Percentiles rank a stretch among this genome's conserved stretches.
Conservation (phyloP, 2,113 vertebrate genomes). For the Rhabdornis inornatus region DNA sequence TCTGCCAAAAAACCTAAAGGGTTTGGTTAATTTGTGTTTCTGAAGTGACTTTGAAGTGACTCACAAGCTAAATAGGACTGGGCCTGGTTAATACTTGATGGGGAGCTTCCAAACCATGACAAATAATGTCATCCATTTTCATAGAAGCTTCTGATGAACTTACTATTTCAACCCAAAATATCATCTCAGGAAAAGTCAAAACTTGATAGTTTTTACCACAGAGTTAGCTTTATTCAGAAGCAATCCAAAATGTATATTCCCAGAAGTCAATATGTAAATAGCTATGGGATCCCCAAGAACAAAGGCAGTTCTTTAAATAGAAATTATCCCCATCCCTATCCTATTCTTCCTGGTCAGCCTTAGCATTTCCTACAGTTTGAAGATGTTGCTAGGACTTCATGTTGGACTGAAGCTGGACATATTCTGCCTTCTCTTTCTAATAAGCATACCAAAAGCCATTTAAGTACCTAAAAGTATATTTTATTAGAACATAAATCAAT, state of each 20-base stretch:
- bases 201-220: neutral
- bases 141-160: neutral
- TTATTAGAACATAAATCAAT: neutral
- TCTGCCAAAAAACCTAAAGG: neutral
- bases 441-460: neutral
- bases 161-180: neutral
- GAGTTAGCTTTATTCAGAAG: neutral
- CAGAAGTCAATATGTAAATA: neutral
- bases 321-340: neutral
- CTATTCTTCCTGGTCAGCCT: neutral
- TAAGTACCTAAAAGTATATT: neutral
- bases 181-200: neutral
- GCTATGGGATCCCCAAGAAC: neutral
- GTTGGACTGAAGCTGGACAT: neutral
- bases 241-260: neutral
- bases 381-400: neutral
- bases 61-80: neutral
- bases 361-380: neutral
- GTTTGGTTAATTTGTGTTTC: neutral
- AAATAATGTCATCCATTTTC: neutral
- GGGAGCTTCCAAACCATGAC: neutral
- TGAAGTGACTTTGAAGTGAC: neutral
- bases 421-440: neutral
- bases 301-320: neutral
- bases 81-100: neutral